A percentile compares a stretch with the other conserved stretches of the same genome.
Conservation (phyloP, 2,113 vertebrate species). For the Equus przewalskii region DNA sequence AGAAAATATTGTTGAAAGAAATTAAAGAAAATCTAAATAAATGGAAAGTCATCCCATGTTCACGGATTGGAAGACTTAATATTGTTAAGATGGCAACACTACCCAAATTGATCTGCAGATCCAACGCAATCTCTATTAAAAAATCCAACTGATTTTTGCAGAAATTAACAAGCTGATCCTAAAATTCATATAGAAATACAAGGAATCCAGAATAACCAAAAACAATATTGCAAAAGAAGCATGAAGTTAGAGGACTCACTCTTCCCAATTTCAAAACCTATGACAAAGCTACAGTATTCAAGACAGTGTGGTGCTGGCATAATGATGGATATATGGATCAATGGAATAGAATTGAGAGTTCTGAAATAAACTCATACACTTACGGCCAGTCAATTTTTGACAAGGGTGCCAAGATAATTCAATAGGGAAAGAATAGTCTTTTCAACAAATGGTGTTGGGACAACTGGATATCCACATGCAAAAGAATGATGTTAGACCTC, state of each 20-base stretch:
- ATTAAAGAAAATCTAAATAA: slow-evolving; percentile 38
- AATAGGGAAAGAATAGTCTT: not conserved
- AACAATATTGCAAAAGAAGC: slow-evolving; percentile 12
- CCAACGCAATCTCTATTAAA: not conserved
- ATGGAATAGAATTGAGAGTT: not conserved
- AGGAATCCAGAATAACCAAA: not conserved
- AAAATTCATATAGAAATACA: not conserved
- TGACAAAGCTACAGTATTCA: not conserved
- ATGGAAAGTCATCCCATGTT: not conserved
- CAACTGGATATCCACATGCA: not conserved
- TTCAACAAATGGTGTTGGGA: slow-evolving; percentile 12
- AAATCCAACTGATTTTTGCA: not conserved
- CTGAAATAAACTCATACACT: not conserved
- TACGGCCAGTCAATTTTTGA: not conserved
- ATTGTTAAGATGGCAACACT: not conserved
- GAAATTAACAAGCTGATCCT: slow-evolving; percentile 23
- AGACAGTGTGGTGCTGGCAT: not conserved
- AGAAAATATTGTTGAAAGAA: slow-evolving; percentile 14
- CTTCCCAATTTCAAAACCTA: slow-evolving; percentile 16
- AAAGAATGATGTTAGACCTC: slow-evolving; percentile 11
- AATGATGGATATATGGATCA: not conserved
- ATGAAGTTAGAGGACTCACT: not conserved
- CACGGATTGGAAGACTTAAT: not conserved
- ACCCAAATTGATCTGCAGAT: not conserved
- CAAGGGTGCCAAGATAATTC: not conserved